These are phyloP conservation scores for Aricia artaxerxes DNA, from an alignment of 2,888 invertebrate genomes.

Conservation along the genomic window DNA sequence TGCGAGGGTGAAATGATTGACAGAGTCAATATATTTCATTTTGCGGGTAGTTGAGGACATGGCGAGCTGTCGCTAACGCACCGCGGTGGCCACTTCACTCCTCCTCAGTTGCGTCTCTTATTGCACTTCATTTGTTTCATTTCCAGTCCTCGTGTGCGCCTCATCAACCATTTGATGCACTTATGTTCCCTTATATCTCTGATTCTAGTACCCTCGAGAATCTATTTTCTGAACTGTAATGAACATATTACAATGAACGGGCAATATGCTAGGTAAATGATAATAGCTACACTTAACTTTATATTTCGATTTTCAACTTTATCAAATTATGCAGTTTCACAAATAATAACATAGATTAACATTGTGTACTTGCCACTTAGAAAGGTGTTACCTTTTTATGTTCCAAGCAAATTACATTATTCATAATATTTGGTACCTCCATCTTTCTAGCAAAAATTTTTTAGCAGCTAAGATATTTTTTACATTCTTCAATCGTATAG, in stretches of 20 bases:
- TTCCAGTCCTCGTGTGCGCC: slow-evolving; percentile 44
- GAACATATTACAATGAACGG: background rate
- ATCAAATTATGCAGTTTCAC: no score
- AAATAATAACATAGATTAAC: no score
- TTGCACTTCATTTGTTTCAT: slow-evolving; percentile 69
- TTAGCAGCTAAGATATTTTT: background rate
- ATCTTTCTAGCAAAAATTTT: no score
- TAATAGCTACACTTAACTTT: background rate
- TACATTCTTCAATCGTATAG: background rate
- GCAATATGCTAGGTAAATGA: background rate
- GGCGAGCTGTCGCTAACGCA: slow-evolving; percentile 65
- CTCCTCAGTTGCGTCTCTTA: slow-evolving; percentile 60
- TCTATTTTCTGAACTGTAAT: slow-evolving; percentile 2
- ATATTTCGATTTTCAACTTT: no score
- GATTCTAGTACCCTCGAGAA: slow-evolving; percentile 8
- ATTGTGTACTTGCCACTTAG: no score
- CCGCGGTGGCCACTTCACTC: slow-evolving; percentile 56
- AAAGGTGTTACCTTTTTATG: no score
- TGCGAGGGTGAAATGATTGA: slow-evolving; percentile 77
- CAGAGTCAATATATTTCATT: slow-evolving; percentile 77
- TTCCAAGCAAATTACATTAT: no score
- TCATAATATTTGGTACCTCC: no score
- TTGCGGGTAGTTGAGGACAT: slow-evolving; percentile 77
- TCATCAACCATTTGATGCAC: slow-evolving; percentile 8
- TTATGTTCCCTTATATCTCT: slow-evolving; percentile 19